These are phyloP conservation scores for Pelmatolapia mariae DNA, from an alignment of 2,113 vertebrate species.

Conservation along the genomic window DNA sequence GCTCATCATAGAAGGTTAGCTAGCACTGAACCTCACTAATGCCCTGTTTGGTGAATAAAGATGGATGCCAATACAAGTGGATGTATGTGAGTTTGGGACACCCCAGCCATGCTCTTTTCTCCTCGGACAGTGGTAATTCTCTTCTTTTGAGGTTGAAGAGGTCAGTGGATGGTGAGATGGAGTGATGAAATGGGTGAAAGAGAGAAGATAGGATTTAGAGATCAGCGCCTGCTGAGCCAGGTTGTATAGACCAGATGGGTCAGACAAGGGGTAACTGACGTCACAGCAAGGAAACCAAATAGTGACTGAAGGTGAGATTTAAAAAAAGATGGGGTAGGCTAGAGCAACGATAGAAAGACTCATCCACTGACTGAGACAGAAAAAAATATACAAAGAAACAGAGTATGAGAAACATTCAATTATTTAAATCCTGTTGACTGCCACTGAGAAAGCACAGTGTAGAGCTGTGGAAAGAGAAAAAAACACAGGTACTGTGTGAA, in stretches of 20 bases:
- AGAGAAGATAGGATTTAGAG: conserved; percentile 68
- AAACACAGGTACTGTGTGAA: conserved; percentile 48
- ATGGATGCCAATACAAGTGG: conserved; percentile 27
- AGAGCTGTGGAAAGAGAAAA: conserved; percentile 43
- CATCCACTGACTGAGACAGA: conserved; percentile 7
- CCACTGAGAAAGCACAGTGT: conserved; percentile 19
- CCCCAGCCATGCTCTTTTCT: conserved; percentile 44
- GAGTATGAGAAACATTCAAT: conserved; percentile 45
- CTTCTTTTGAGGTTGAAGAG: conserved; percentile 39
- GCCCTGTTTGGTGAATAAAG: conserved; percentile 24
- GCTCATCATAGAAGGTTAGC: not conserved
- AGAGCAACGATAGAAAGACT: not conserved
- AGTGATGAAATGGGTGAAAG: conserved; percentile 30
- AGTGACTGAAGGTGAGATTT: not conserved
- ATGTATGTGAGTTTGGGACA: conserved; percentile 60
- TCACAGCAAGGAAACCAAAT: conserved; percentile 28
- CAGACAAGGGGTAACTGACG: conserved; percentile 55
- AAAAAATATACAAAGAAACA: conserved; percentile 18
- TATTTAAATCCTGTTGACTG: conserved; percentile 54
- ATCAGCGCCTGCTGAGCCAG: conserved; percentile 65
- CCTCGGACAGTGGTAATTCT: conserved; percentile 63
- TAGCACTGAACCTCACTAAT: conserved; percentile 14
- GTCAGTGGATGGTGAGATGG: conserved; percentile 50
- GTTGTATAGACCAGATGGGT: conserved; percentile 67
- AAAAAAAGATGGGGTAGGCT: not conserved